Base-by-base conservation (phyloP, 1,140 invertebrate species). In the Drosophila ohnishii region DNA sequence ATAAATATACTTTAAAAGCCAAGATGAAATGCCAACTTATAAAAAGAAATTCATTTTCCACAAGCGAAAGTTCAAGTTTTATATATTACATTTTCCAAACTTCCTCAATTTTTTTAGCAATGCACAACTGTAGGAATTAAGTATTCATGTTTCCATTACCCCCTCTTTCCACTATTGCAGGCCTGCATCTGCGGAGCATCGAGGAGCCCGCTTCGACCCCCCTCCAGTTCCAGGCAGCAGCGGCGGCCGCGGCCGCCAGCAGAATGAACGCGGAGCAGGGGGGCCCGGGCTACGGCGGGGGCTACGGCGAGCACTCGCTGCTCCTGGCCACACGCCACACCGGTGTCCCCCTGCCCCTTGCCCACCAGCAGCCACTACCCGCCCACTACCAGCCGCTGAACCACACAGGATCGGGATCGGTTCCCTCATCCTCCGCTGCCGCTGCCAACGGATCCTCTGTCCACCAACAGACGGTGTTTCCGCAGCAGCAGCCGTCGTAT, bases 151-250 rank as follows among this genome's bases (percentile, higher is more conserved):
- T 53, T 48, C 25, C 28, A 61, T 67, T 56, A 40, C 47, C 73
- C 16, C 42, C 0, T 44, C 14, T 19, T 16, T 44, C 42, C 11
- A 25, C 22, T 40, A 9, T 94, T 93, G 9, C 92, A 96, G 95
- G 95, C 92, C 94, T 96, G 93, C 95, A 96, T 88, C 93, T 96
- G 93, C 95, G 95, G 92, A 95, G 95, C 93, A 95, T 94, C 92
- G 95, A 96, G 92, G 95, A 96, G 92, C 94, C 94, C 92, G 92
- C 92, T 28, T 57, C 89, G 48, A 87, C 80, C 80, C 78, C 87
- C 37, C 59, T 85, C 53, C 79, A 91, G 73, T 34, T 90, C 25
- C 60, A 47, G 63, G 40, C 66, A 35, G 70, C 50, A 22, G 50
- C 48, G 5, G 48, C 51, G 0, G 34, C 51, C 19, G 51, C 51